These are phyloP conservation scores for Stylophora pistillata DNA, from an alignment of 64 coral and sea anemone species.

Conservation along the genomic window DNA sequence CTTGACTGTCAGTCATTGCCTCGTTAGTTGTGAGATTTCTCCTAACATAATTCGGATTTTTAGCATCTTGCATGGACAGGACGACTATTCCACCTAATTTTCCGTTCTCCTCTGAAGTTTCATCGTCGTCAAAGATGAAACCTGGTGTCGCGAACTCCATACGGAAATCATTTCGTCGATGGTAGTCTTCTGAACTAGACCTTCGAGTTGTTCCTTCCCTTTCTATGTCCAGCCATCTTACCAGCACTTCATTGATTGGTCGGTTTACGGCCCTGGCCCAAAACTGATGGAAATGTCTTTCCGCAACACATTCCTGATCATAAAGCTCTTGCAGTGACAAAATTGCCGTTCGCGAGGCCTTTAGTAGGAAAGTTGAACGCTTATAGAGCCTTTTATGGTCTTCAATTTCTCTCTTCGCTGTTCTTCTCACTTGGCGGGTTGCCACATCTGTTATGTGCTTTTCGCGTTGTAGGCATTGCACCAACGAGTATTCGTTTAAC, in stretches of 20 bases:
- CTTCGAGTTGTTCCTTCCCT: not conserved
- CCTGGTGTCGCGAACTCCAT: conserved; percentile 7
- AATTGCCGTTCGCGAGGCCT: conserved; percentile 1
- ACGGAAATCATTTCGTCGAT: not conserved
- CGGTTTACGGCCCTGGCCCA: not conserved
- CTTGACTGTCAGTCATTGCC: not conserved
- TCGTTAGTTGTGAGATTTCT: conserved; percentile 5
- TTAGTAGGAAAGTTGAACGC: not conserved
- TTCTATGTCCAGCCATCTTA: conserved; percentile 55
- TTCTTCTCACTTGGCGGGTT: no score
- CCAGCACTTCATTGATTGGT: conserved; percentile 30
- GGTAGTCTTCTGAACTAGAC: not conserved
- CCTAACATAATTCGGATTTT: conserved; percentile 4
- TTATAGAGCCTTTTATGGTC: not conserved
- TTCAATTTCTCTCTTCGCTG: not conserved
- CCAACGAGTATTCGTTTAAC: no score
- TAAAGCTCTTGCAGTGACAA: not conserved
- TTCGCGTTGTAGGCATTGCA: no score
- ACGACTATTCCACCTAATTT: not conserved
- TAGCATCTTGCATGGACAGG: not conserved
- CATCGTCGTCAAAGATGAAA: not conserved
- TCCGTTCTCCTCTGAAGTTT: not conserved
- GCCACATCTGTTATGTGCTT: no score
- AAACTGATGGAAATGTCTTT: not conserved
- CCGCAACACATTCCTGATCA: not conserved